Base-by-base conservation (phyloP, 2,113 vertebrate species). In the Camarhynchus parvulus region DNA sequence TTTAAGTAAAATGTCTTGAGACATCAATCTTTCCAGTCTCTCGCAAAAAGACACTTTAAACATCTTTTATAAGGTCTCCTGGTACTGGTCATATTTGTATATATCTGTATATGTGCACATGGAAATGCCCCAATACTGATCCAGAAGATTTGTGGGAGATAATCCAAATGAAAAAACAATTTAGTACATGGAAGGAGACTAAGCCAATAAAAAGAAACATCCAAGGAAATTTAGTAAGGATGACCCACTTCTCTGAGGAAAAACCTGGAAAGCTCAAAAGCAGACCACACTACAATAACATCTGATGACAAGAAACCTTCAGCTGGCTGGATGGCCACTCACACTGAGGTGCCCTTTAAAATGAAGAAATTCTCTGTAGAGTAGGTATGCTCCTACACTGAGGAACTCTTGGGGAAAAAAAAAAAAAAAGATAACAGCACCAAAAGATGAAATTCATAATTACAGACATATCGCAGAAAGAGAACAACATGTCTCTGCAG, bases 361-460 rank as follows among this genome's bases (percentile, higher is more conserved):
- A 76, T 56, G 19, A 91, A 63, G 47, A 70, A 79, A 77, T 87
- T 77, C 49, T 83, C 64, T 62, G 35, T 28, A 62, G 73, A 56
- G 24, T 49, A 89, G 22, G 5, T 37, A 27, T 58, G 31, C 22
- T 87, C 28, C 20, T 64, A 84, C 55, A 66, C 22, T 25, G 37
- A 84, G 73, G n/a, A 77, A 58, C 70, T 77, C 25, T 81, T 53
- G 55, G 1, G 59, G 0, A 6, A 20, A 59, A 28, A 61, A 39
- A 20, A 59, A 28, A 61, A 39, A 70, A 33, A 16, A 2, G 1
- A 15, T 41, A 75, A 79, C n/a, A 62, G 50, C 47, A 81, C 59
- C 73, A 84, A 44, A 81, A 92, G 73, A 89, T 55, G 17, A 84
- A 84, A 87, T 55, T 89, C n/a, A 67, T 89, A 92, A 92, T 70